Evolutionary conservation across 2,113 vertebrate genomes (phyloP), one percentile per base, ranked within the genome.

Genomic region (Oostethus manadensis): DNA sequence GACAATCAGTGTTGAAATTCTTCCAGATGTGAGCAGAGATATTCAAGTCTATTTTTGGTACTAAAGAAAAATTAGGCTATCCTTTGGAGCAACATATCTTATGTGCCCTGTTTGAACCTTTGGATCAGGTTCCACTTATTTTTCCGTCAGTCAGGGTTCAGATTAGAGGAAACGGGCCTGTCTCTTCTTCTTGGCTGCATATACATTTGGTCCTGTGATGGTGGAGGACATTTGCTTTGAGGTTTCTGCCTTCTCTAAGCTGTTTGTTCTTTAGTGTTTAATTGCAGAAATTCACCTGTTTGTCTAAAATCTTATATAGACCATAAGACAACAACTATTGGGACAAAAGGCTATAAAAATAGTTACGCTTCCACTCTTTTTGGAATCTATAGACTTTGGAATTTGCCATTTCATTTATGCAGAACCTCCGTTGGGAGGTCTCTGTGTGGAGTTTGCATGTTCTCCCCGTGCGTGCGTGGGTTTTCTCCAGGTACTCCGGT

Each of bases 121-220:
- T 10, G 6, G 51, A 35, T 54, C 51, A 54, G 17, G 51, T 54
- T 54, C 51, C n/a, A 35, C 51, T 54, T 18, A 18, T 1, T 17
- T 35, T 54, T 54, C 51, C 38, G 51, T 54, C 51, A 35, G 29
- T 54, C 51, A 54, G 26, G 29, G 17, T 35, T 10, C 33, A 54
- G 29, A 54, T 38, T 33, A 54, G 51, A 18, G 14, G 2, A n/a
- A 46, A 17, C 6, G 45, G 45, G 6, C 3, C 9, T 14, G 26
- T 35, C 3, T 16, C 51, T 6, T 11, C 23, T 10, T 3, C 15
- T 29, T 16, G 17, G 23, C 23, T 21, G 51, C 51, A 4, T 20
- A 18, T 17, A 40, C 9, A 20, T 55, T 53, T 54, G n/a, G 10
- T 18, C 33, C 29, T 35, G 53, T 40, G 53, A 55, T n/a, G 21